Conservation (phyloP, 2,797 vertebrate genomes). For the Apogon hyalosoma region DNA sequence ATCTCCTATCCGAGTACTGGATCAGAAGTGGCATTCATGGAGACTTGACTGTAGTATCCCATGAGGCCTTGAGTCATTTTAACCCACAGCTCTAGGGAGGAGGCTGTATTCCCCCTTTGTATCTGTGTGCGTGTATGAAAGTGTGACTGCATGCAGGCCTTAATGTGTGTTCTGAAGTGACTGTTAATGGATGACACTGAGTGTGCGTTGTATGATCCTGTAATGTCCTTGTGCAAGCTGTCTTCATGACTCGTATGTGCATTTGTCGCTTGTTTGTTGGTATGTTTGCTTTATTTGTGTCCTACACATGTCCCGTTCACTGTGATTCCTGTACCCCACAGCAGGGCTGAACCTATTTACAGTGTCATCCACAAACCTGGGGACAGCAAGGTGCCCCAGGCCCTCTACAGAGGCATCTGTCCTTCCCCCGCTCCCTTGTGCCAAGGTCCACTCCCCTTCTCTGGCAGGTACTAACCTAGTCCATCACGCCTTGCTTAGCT, state of each 20-base stretch:
- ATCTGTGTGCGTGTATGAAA: constrained; percentile 31
- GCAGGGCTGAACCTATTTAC: constrained; percentile 88
- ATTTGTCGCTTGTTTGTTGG: constrained; percentile 78
- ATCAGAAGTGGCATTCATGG: constrained; percentile 70
- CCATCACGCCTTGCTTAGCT: constrained; percentile 80
- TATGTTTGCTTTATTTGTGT: constrained; percentile 78
- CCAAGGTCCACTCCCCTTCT: constrained; percentile 85
- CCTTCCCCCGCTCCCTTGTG: constrained; percentile 84
- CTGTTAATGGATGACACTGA: constrained; percentile 36
- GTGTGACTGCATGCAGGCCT: constrained; percentile 41
- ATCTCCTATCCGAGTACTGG: constrained; percentile 70
- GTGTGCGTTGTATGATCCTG: constrained; percentile 57
- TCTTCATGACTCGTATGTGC: constrained; percentile 77
- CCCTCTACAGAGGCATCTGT: constrained; percentile 85
- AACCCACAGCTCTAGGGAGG: constrained; percentile 66
- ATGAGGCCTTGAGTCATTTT: constrained; percentile 74
- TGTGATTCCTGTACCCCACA: constrained; percentile 88
- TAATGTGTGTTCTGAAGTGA: constrained; percentile 35
- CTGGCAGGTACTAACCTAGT: constrained; percentile 88
- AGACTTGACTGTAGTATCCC: constrained; percentile 67
- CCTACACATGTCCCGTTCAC: constrained; percentile 84
- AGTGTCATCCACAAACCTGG: constrained; percentile 89
- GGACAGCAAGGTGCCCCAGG: constrained; percentile 84
- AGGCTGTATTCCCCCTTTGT: constrained; percentile 52
- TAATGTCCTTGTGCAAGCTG: constrained; percentile 76